Evolutionary conservation across 2,113 vertebrate species (phyloP).

Genomic region (Lepus timidus): DNA sequence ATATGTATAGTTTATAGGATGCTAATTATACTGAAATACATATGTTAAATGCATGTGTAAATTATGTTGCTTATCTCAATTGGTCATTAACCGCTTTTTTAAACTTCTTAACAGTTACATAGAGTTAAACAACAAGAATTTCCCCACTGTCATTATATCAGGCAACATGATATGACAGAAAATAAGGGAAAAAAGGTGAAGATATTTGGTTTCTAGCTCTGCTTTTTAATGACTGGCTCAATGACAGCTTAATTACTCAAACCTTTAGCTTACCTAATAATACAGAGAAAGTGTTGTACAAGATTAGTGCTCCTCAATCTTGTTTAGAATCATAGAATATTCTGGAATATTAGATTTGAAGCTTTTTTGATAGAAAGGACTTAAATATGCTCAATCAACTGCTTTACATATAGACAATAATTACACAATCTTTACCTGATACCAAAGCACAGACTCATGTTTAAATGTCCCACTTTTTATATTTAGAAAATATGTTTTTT

Average conservation of each 20-base stretch:
- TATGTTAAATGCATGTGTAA: not conserved
- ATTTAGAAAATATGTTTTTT: too few species aligned
- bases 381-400: not conserved
- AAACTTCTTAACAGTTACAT: not conserved
- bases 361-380: not conserved
- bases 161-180: not conserved
- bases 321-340: not conserved
- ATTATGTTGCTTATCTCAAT: not conserved
- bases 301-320: not conserved
- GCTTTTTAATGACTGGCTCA: not conserved
- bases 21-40: not conserved
- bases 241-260: not conserved
- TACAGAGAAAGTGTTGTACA: not conserved
- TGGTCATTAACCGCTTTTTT: not conserved
- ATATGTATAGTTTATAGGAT: not conserved
- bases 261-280: not conserved
- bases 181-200: not conserved
- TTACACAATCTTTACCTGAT: not conserved
- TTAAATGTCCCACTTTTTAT: not conserved
- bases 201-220: not conserved
- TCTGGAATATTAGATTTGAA: not conserved
- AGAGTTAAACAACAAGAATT: not conserved
- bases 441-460: not conserved
- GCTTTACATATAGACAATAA: not conserved
- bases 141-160: not conserved